Evolutionary conservation across 2,888 invertebrate species (phyloP).

Genomic region (Caenorhabditis panamensis): DNA sequence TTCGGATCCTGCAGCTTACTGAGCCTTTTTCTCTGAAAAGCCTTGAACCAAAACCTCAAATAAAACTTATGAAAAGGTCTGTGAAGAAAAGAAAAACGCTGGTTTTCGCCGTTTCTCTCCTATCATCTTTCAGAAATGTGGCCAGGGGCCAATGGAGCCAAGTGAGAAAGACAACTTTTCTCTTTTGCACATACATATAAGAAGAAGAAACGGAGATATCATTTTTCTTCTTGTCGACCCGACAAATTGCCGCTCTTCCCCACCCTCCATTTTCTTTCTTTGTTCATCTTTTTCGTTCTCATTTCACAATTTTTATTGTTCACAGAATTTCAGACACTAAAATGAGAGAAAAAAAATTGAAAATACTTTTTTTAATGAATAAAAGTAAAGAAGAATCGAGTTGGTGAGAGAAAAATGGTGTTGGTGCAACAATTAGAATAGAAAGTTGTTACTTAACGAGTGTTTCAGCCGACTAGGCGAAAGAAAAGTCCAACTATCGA

Average conservation of each 20-base stretch:
- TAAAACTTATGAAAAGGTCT: background rate
- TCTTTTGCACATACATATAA: conserved; percentile 13
- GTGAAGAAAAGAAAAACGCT: background rate
- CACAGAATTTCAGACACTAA: too few relatives aligned
- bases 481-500: too few relatives aligned
- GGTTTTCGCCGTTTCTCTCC: background rate
- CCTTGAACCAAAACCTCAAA: background rate
- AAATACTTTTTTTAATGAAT: too few relatives aligned
- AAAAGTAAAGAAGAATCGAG: too few relatives aligned
- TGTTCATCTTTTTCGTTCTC: background rate
- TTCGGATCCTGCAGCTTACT: too few relatives aligned
- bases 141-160: conserved; percentile 14
- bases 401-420: too few relatives aligned
- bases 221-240: background rate
- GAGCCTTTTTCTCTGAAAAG: too few relatives aligned
- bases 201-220: conserved; percentile 16
- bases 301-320: too few relatives aligned
- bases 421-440: too few relatives aligned
- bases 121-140: conserved; percentile 20
- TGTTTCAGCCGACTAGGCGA: too few relatives aligned
- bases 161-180: conserved; percentile 22
- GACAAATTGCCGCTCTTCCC: background rate
- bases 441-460: too few relatives aligned
- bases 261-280: conserved; percentile 1
- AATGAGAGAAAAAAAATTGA: background rate